These are phyloP conservation scores for Drosophila prolongata DNA, from an alignment of 2,888 invertebrate genomes.

Conservation along the genomic window DNA sequence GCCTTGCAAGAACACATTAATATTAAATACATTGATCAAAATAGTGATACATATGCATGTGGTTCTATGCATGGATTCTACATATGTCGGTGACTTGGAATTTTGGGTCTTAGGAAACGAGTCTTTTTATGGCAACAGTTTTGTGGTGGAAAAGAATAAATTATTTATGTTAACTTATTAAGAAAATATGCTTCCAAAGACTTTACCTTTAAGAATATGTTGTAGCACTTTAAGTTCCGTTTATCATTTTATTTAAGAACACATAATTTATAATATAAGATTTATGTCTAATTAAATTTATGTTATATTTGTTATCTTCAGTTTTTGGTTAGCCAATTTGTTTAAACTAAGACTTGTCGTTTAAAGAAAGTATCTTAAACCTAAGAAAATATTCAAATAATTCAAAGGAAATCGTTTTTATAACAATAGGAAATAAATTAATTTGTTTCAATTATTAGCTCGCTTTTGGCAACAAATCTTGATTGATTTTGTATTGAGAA, in stretches of 20 bases:
- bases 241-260: no score
- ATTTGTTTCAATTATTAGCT: not conserved
- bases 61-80: conserved; percentile 1
- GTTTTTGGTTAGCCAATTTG: no score
- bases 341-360: no score
- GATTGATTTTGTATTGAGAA: conserved; percentile 25
- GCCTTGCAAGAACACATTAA: conserved; percentile 59
- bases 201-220: no score
- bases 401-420: no score
- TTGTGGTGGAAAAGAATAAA: not conserved
- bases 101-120: not conserved
- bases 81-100: conserved; percentile 7
- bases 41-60: conserved; percentile 51
- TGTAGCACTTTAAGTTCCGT: no score
- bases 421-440: no score
- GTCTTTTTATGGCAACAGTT: not conserved
- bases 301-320: no score
- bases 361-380: no score
- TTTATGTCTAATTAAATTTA: no score
- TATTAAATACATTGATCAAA: conserved; percentile 64
- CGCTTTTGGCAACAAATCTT: conserved; percentile 3
- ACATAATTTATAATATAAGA: no score
- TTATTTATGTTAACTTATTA: not conserved
- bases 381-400: no score
- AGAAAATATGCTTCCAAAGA: not conserved